Percentiles rank a stretch among this genome's conserved stretches.
Conservation (phyloP, 1,140 invertebrate genomes). For the Hycleus phaleratus region DNA sequence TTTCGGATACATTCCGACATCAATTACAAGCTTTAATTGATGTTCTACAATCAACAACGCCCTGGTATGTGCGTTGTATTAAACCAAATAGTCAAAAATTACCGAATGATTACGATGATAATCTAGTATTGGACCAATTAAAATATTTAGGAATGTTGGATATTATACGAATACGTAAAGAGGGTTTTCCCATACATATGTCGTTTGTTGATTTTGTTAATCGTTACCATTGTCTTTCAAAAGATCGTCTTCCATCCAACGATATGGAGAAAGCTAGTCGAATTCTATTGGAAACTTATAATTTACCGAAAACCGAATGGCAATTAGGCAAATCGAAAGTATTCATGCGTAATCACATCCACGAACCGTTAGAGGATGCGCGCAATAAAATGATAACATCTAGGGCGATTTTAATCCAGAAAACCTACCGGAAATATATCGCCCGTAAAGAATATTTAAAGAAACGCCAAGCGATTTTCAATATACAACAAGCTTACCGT, state of each 20-base stretch:
- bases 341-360: slow-evolving; percentile 75
- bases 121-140: slow-evolving; percentile 81
- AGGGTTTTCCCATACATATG: slow-evolving; percentile 89
- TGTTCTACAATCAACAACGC: slow-evolving; percentile 82
- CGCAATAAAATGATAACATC: slow-evolving; percentile 59
- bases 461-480: slow-evolving; percentile 62
- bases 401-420: slow-evolving; percentile 75
- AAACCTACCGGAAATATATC: slow-evolving; percentile 58
- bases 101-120: slow-evolving; percentile 75
- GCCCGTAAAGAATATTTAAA: slow-evolving; percentile 60
- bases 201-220: slow-evolving; percentile 68
- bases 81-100: slow-evolving; percentile 87
- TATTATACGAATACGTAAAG: slow-evolving; percentile 86
- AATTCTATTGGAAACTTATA: slow-evolving; percentile 50
- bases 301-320: slow-evolving; percentile 70
- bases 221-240: slow-evolving; percentile 66
- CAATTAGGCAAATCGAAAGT: slow-evolving; percentile 88
- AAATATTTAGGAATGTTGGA: slow-evolving; percentile 93
- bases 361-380: slow-evolving; percentile 80
- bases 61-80: slow-evolving; percentile 94
- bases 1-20: slow-evolving; percentile 86
- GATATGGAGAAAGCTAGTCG: slow-evolving; percentile 32
- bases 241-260: slow-evolving; percentile 37
- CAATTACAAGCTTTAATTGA: slow-evolving; percentile 88
- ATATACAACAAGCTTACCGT: slow-evolving; percentile 79